Conservation (phyloP, 2,113 vertebrate genomes). For the Delphinus delphis region DNA sequence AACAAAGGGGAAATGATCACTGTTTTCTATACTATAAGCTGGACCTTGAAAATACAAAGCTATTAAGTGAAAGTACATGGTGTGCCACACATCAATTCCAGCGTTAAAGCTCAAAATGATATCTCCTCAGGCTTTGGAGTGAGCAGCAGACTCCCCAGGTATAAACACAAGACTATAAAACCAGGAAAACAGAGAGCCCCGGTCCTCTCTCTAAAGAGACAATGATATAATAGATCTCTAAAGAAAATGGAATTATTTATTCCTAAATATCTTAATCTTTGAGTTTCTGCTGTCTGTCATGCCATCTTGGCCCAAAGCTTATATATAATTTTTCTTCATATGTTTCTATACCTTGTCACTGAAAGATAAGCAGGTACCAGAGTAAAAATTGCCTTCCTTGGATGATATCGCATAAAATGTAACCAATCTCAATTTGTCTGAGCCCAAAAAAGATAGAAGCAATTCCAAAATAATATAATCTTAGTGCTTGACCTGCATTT, state of each 20-base stretch:
- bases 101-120: background rate
- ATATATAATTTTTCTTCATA: background rate
- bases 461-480: background rate
- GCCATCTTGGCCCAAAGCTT: background rate
- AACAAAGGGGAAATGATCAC: background rate
- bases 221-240: background rate
- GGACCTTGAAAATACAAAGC: background rate
- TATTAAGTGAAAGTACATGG: background rate
- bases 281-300: background rate
- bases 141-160: background rate
- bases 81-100: background rate
- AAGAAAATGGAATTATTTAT: background rate
- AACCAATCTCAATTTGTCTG: constrained; percentile 19
- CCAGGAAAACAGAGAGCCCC: background rate
- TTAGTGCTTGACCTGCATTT: background rate
- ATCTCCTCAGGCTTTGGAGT: background rate
- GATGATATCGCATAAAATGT: background rate
- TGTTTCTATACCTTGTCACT: background rate
- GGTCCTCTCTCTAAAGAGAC: background rate
- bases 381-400: background rate
- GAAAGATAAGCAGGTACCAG: background rate
- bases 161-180: background rate
- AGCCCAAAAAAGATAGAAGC: background rate
- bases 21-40: background rate
- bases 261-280: background rate